phyloP scores from a whole-genome alignment of 2,888 invertebrate genomes.

The Epicampocera succincta region DNA sequence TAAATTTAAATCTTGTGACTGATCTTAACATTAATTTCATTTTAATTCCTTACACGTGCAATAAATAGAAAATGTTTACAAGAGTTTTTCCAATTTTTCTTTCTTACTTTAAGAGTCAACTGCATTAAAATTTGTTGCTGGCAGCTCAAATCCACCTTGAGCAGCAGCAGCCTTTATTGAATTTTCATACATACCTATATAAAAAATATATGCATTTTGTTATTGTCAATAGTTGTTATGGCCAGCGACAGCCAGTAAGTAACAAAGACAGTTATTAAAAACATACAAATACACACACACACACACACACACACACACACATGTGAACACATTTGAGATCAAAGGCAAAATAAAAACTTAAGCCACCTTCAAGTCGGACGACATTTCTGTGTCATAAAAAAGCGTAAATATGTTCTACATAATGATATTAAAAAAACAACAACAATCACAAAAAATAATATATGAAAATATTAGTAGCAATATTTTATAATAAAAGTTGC shows the following conservation, averaged over 20 bases:
- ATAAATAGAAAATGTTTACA: slow-evolving; percentile 10
- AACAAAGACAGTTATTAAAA: slow-evolving; percentile 7
- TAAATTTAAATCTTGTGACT: neutral
- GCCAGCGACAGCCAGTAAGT: slow-evolving; percentile 4
- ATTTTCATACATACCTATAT: slow-evolving; percentile 66
- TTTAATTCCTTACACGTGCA: neutral
- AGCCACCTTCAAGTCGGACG: slow-evolving; percentile 46
- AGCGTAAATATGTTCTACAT: neutral
- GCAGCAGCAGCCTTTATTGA: slow-evolving; percentile 33
- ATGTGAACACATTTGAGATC: slow-evolving; percentile 20
- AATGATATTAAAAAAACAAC: neutral
- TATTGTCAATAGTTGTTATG: slow-evolving; percentile 37
- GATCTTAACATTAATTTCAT: slow-evolving; percentile 1
- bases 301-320: neutral
- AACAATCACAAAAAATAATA: neutral
- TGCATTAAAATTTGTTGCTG: slow-evolving; percentile 10
- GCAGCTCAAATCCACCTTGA: slow-evolving; percentile 9
- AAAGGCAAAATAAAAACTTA: slow-evolving; percentile 29
- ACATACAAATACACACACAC: slow-evolving; percentile 3
- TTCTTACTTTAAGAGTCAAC: slow-evolving; percentile 22
- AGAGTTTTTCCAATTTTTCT: slow-evolving; percentile 8
- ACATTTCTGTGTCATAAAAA: slow-evolving; percentile 44
- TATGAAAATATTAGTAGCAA: slow-evolving; percentile 32
- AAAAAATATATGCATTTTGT: slow-evolving; percentile 54
- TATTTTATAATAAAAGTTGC: slow-evolving; percentile 15